phyloP scores from a whole-genome alignment of 2,888 invertebrate species.

The Scrobipalpa costella region DNA sequence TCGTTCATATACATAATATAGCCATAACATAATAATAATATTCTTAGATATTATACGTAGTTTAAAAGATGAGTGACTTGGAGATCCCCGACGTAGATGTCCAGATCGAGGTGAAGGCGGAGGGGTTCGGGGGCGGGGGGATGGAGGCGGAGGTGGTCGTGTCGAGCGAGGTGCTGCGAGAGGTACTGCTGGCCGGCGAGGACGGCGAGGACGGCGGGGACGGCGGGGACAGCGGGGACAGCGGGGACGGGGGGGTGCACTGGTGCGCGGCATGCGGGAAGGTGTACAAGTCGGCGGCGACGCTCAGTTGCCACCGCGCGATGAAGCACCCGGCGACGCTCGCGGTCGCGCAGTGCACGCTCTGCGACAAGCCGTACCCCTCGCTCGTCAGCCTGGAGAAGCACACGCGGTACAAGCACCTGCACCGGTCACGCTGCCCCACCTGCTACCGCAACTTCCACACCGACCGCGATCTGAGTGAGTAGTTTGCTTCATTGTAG shows the following conservation, averaged over 20 bases:
- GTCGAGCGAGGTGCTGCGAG: conserved; percentile 1
- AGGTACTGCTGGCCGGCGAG: neutral
- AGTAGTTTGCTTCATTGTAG: neutral
- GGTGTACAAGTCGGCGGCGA: conserved; percentile 55
- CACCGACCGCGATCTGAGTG: neutral
- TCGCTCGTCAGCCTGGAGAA: conserved; percentile 60
- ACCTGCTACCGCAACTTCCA: conserved; percentile 10
- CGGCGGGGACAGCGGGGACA: neutral
- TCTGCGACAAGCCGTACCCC: conserved; percentile 60
- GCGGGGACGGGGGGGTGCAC: conserved; percentile 48
- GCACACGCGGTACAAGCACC: conserved; percentile 62
- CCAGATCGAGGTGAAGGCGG: conserved; percentile 20
- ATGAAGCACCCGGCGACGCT: conserved; percentile 55
- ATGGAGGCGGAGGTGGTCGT: conserved; percentile 41
- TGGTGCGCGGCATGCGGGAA: conserved; percentile 67
- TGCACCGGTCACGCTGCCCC: conserved; percentile 49
- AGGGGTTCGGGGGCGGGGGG: conserved; percentile 18
- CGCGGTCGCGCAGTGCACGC: conserved; percentile 45
- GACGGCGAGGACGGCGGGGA: neutral
- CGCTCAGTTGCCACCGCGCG: conserved; percentile 54
- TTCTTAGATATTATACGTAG: neutral
- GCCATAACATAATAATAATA: neutral
- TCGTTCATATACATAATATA: neutral
- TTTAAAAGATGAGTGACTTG: neutral
- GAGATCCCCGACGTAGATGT: neutral